phyloP scores from a whole-genome alignment of 2,113 vertebrate species.

The Anser cygnoides region DNA sequence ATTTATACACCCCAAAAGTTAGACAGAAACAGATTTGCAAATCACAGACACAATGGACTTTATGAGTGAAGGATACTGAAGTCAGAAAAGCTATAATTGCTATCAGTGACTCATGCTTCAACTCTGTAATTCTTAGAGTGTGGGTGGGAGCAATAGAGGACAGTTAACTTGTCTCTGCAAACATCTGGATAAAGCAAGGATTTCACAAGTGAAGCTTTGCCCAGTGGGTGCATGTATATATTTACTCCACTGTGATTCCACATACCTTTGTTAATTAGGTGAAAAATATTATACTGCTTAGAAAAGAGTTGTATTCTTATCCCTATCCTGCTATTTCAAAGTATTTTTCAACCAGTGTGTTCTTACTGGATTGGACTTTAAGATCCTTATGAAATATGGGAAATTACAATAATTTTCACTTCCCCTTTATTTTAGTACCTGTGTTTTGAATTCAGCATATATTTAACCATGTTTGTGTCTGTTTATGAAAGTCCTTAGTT shows the following conservation, averaged over 20 bases:
- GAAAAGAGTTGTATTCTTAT: not conserved
- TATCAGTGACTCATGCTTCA: not conserved
- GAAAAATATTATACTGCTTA: not conserved
- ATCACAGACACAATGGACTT: not conserved
- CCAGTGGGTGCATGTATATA: not conserved
- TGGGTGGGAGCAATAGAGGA: not conserved
- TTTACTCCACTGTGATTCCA: not conserved
- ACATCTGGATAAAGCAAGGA: not conserved
- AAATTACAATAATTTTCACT: not conserved
- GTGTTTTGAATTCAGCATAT: not conserved
- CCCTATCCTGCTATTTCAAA: not conserved
- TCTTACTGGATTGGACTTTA: not conserved
- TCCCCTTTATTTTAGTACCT: not conserved
- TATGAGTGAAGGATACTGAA: not conserved
- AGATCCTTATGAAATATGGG: not conserved
- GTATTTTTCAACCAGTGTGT: fast-evolving
- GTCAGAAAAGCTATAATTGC: not conserved
- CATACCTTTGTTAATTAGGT: not conserved
- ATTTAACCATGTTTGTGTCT: not conserved
- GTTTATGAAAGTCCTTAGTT: not conserved
- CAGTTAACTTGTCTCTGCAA: not conserved
- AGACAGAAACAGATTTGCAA: not conserved
- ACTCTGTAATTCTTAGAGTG: not conserved
- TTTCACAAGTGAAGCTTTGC: not conserved
- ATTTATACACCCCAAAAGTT: not conserved